These are phyloP conservation scores for Austrolebias charrua DNA, from an alignment of 2,797 vertebrate genomes.

Conservation along the genomic window DNA sequence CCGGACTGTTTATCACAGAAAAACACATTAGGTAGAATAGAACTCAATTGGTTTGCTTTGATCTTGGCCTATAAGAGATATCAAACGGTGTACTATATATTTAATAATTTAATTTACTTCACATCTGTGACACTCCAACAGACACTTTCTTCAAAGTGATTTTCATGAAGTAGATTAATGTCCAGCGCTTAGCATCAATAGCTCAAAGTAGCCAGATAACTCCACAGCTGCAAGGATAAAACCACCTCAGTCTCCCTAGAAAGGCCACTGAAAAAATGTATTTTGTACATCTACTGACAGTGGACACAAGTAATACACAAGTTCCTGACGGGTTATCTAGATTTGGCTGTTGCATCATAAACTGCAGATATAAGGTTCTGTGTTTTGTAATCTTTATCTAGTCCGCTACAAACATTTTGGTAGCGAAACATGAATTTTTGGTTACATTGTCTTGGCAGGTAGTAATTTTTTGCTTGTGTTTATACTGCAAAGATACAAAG, in stretches of 20 bases:
- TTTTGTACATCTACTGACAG: conserved; percentile 26
- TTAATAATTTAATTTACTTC: conserved; percentile 70
- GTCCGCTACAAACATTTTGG: not conserved
- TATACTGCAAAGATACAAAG: not conserved
- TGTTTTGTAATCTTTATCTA: conserved; percentile 10
- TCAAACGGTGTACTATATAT: conserved; percentile 69
- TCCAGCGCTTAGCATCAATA: conserved; percentile 70
- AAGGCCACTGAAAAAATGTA: conserved; percentile 22
- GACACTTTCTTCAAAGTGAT: conserved; percentile 73
- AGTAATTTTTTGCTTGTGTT: not conserved
- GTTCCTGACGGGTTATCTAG: conserved; percentile 25
- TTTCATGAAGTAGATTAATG: conserved; percentile 74
- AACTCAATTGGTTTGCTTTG: conserved; percentile 74
- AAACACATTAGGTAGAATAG: conserved; percentile 77
- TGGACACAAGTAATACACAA: conserved; percentile 16
- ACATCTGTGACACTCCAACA: conserved; percentile 68
- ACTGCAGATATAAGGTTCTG: conserved; percentile 24
- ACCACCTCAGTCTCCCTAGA: conserved; percentile 41
- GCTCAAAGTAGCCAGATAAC: conserved; percentile 71
- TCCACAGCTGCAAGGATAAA: conserved; percentile 53
- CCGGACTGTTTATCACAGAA: conserved; percentile 76
- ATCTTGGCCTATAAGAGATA: conserved; percentile 68
- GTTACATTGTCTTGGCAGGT: not conserved
- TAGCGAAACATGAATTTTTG: not conserved
- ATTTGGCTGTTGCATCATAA: conserved; percentile 37